A percentile compares a stretch with the other conserved stretches of the same genome.
Conservation (phyloP, 2,113 vertebrate genomes). For the Acanthisitta chloris region DNA sequence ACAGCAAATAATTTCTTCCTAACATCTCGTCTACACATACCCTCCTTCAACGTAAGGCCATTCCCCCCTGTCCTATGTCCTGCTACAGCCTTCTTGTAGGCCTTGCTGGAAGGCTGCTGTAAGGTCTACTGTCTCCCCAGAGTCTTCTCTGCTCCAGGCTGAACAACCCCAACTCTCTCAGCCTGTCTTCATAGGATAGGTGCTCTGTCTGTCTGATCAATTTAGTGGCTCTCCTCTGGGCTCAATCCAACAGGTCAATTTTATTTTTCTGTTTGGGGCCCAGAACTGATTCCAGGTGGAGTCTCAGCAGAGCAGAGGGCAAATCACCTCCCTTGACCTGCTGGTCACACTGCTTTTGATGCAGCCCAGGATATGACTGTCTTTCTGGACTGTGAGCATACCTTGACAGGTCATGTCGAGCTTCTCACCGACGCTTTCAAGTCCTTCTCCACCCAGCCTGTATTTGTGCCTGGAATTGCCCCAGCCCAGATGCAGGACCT, state of each 20-base stretch:
- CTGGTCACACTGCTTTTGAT: not conserved
- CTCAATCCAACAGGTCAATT: not conserved
- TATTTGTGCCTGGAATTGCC: not conserved
- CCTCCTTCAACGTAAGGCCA: not conserved
- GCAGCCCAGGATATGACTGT: not conserved
- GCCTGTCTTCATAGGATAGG: not conserved
- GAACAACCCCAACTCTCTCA: not conserved
- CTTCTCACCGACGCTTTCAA: not conserved
- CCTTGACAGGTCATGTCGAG: not conserved
- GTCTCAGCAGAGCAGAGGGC: not conserved
- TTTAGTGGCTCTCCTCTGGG: not conserved
- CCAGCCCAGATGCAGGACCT: not conserved
- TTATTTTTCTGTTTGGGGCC: not conserved
- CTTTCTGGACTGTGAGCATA: not conserved
- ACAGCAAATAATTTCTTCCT: not conserved
- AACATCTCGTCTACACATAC: not conserved
- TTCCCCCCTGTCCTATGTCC: not conserved
- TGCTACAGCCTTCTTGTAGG: not conserved
- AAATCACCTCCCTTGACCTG: not conserved
- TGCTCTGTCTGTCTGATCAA: not conserved
- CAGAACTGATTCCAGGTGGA: not conserved
- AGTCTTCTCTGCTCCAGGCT: not conserved
- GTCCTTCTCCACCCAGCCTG: not conserved
- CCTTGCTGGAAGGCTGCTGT: not conserved
- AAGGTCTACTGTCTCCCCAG: not conserved